Base-by-base conservation (phyloP, 2,888 invertebrate genomes). In the Meloe dianella region DNA sequence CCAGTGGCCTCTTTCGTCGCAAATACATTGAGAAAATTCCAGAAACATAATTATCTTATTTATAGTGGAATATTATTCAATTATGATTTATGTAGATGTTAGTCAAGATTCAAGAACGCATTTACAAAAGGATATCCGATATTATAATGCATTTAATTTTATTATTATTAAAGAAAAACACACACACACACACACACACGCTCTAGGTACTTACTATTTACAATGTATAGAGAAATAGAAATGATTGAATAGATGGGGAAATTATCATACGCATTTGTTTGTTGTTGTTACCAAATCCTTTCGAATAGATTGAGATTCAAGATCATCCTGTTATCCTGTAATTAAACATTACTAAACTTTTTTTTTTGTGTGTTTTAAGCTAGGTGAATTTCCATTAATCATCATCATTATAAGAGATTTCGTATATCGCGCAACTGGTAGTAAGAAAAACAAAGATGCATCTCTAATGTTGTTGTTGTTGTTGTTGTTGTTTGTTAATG, bases 91-190 rank as follows among this genome's bases (percentile, higher is more conserved):
- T 67, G 59, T 51, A 6, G 29, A 51, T 14, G n/a, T 6, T 41
- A n/a, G 41, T 41, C 41, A 41, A 41, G 41, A 41, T 41, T 41
- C 41, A 41, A 32, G 29, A 57, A 67, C 58, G 61, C 38, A 61
- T 64, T 67, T 64, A 61, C 57, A 61, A 64, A 61, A 67, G 67
- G 67, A 67, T 67, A 67, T 67, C 67, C 67, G 67, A 67, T 67
- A 61, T 64, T 67, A 67, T 67, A 61, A 51, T 57, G 60, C 41
- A 41, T 41, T 17, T 17, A 41, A 41, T 41, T 35, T 35, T 35
- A 35, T 35, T 27, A 27, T 27, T 27, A 27, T 27, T n/a, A n/a
- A n/a, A n/a, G n/a, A n/a, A 27, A 27, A 27, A 27, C 27, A 27
- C 27, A 3, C 27, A n/a, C n/a, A n/a, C n/a, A n/a, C n/a, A n/a